Evolutionary conservation across 2,113 vertebrate species (phyloP), one percentile per base, ranked within the genome.

Genomic region (Mastomys coucha): DNA sequence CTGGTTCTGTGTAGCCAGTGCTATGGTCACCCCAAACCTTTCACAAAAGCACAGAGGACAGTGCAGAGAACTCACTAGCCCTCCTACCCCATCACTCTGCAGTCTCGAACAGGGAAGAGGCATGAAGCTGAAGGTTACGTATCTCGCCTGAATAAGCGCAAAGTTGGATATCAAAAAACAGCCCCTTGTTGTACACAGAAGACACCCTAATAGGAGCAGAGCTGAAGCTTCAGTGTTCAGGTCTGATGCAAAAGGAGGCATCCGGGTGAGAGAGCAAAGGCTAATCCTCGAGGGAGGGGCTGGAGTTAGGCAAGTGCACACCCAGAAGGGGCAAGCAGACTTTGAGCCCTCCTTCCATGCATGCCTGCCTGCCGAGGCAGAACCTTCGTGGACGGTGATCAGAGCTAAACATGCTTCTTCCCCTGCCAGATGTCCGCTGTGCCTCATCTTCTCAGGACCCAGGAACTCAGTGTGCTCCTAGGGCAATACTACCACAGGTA

Each of bases 241-340:
- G 42, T 49, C 65, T 77, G 20, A 78, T 20, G 39, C 26, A 73
- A 36, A 86, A 77, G 5, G 33, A 82, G 31, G 24, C 14, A 53
- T 65, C 39, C 53, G 24, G 39, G 88, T 31, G 89, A 91, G 80
- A 89, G 70, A 42, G 69, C 28, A 75, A 91, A 69, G 69, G 45
- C 36, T 20, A 45, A 45, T 63, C 36, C 8, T 11, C 49, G 7
- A 39, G 0, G 1, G n/a, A n/a, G 45, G 49, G 26, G 36, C 31
- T 7, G 12, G 31, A 0, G 28, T 58, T 1, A 51, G 58, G 69
- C 12, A 31, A 5, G 7, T 5, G 17, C 49, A 10, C 20, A 13
- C 22, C 10, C 3, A 5, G 24, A 60, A 51, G 36, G 0, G n/a
- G 26, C 0, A 0, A 0, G 3, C 42, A 31, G 20, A 31, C 9